Conservation (phyloP, 2,797 vertebrate genomes). For the Rhinella marina region DNA sequence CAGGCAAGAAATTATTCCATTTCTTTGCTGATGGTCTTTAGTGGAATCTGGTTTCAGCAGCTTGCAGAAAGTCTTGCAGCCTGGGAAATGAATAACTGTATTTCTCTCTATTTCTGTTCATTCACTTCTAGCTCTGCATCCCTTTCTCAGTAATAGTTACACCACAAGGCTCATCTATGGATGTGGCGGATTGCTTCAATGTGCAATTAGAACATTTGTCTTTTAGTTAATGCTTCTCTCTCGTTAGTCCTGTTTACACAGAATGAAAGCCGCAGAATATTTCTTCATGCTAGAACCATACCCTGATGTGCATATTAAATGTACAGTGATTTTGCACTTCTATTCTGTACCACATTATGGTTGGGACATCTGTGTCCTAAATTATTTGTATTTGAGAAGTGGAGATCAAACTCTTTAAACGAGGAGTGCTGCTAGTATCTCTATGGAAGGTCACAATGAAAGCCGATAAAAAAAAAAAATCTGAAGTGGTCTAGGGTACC, state of each 20-base stretch:
- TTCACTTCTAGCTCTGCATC: neutral
- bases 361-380: no score
- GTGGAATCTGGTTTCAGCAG: neutral
- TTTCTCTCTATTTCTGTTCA: neutral
- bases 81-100: neutral
- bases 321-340: no score
- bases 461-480: no score
- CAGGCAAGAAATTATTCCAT: neutral
- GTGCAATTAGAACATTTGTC: slow-evolving; percentile 4
- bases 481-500: no score
- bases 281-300: neutral
- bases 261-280: neutral
- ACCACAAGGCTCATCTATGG: neutral
- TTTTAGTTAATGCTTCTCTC: neutral
- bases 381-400: no score
- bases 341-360: no score
- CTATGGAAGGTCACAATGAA: neutral
- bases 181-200: neutral
- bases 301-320: no score
- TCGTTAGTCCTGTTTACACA: neutral
- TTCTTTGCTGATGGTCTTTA: neutral
- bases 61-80: neutral
- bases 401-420: neutral
- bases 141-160: neutral
- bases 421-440: neutral